These are phyloP conservation scores for Epinotia ramella DNA, from an alignment of 2,888 invertebrate species.

Conservation along the genomic window DNA sequence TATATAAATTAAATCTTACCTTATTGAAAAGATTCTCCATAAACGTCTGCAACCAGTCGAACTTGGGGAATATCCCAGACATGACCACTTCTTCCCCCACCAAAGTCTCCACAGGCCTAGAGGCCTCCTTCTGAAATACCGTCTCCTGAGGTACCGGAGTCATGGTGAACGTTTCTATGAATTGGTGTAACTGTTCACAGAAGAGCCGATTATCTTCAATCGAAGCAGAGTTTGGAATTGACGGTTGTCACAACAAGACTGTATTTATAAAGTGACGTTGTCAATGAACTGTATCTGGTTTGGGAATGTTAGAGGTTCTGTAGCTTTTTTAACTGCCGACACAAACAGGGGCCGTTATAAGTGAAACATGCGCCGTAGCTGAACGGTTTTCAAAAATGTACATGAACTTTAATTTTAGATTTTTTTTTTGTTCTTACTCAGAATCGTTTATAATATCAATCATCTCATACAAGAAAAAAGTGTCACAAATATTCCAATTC, in stretches of 20 bases:
- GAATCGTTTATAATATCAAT: too few relatives aligned
- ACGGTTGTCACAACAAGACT: too few relatives aligned
- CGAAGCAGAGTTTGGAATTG: background rate
- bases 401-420: too few relatives aligned
- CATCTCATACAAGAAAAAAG: too few relatives aligned
- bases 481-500: too few relatives aligned
- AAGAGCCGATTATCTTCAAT: background rate
- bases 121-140: slow-evolving; percentile 23
- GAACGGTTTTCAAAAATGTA: too few relatives aligned
- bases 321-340: background rate
- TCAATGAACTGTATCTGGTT: background rate
- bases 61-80: slow-evolving; percentile 87
- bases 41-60: slow-evolving; percentile 86
- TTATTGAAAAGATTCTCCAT: slow-evolving; percentile 86
- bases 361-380: too few relatives aligned
- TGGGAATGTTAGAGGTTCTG: background rate
- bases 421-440: too few relatives aligned
- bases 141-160: slow-evolving; percentile 53
- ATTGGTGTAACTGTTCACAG: background rate
- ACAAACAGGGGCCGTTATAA: too few relatives aligned
- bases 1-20: slow-evolving; percentile 58
- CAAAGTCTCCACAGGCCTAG: slow-evolving; percentile 50
- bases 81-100: slow-evolving; percentile 84
- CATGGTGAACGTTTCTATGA: slow-evolving; percentile 46
- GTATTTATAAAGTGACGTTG: background rate